Conservation (phyloP, 2,113 vertebrate species). For the Hymenochirus boettgeri region DNA sequence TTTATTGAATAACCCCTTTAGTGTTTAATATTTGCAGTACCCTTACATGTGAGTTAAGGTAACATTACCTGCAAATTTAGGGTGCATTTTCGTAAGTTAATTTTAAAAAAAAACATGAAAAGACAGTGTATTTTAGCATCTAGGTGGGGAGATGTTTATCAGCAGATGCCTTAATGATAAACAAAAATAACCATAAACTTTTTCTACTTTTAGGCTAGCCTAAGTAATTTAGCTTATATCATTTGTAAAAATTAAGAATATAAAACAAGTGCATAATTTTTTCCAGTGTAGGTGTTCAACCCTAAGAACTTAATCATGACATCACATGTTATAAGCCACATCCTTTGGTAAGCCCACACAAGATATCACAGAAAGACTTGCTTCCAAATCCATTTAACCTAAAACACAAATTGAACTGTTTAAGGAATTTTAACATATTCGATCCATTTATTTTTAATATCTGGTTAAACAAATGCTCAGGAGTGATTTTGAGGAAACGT, state of each 20-base stretch:
- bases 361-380: slow-evolving; percentile 47
- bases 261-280: slow-evolving; percentile 74
- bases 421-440: no score
- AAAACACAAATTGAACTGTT: background rate
- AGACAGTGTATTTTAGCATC: background rate
- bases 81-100: no score
- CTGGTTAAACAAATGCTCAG: no score
- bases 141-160: slow-evolving; percentile 16
- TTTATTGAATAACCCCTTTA: no score
- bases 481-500: no score
- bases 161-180: slow-evolving; percentile 1
- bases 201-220: slow-evolving; percentile 19
- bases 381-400: background rate
- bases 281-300: slow-evolving; percentile 87
- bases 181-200: background rate
- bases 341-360: slow-evolving; percentile 78
- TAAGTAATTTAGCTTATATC: slow-evolving; percentile 3
- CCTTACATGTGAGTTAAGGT: no score
- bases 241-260: slow-evolving; percentile 36
- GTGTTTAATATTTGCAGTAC: no score
- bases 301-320: slow-evolving; percentile 54
- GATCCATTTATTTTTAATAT: no score
- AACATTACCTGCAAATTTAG: no score
- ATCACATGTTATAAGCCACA: slow-evolving; percentile 78
- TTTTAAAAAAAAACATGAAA: no score